Evolutionary conservation across 2,888 invertebrate genomes (phyloP).

Genomic region (Callyntrura guangdongensis): DNA sequence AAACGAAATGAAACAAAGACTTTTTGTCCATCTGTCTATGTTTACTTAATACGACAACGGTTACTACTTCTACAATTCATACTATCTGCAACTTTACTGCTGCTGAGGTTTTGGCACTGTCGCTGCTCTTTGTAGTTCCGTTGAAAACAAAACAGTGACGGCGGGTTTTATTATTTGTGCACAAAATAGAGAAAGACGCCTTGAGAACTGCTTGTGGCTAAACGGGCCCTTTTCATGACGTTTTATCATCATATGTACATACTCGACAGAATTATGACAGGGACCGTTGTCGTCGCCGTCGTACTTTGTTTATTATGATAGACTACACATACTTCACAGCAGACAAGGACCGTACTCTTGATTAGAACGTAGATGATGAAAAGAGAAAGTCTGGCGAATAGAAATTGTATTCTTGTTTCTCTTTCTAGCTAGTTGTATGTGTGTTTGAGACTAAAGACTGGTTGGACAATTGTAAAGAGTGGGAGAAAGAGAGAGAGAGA

Average conservation of each 20-base stretch:
- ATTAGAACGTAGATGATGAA: constrained; percentile 22
- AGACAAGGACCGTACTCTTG: not conserved
- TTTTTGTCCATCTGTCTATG: constrained; percentile 69
- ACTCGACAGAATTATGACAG: constrained; percentile 45
- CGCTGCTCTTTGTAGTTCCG: constrained; percentile 22
- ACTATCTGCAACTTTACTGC: not conserved
- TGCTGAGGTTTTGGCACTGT: constrained; percentile 51
- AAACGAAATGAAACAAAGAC: constrained; percentile 66
- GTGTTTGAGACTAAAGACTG: not conserved
- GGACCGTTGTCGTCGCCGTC: constrained; percentile 6
- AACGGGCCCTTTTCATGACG: not conserved
- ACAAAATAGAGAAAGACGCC: constrained; percentile 32
- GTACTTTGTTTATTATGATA: constrained; percentile 54
- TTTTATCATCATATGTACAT: not conserved
- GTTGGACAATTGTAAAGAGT: constrained; percentile 63
- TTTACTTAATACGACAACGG: constrained; percentile 51
- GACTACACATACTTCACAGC: constrained; percentile 34
- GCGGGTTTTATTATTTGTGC: constrained; percentile 25
- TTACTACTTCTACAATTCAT: not conserved
- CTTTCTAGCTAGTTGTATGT: not conserved
- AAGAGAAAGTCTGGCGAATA: constrained; percentile 42
- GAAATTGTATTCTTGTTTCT: constrained; percentile 7
- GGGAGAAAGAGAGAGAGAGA: too few species aligned
- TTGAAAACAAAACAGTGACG: constrained; percentile 43
- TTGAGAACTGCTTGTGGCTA: constrained; percentile 56